These are phyloP conservation scores for Venustaconcha ellipsiformis DNA, from an alignment of 1,140 invertebrate genomes.

Conservation along the genomic window DNA sequence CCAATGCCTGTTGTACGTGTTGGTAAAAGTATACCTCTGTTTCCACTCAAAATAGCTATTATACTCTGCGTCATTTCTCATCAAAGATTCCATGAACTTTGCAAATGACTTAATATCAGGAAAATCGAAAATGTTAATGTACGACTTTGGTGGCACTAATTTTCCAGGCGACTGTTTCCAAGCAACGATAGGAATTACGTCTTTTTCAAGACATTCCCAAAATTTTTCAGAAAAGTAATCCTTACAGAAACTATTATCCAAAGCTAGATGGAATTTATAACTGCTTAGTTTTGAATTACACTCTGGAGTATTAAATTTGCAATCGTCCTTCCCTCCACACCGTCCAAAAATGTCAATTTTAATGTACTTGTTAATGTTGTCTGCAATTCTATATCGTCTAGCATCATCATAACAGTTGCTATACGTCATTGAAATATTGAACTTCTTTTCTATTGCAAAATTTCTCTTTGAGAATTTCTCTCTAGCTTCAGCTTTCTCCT, in stretches of 20 bases:
- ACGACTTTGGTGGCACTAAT: background rate
- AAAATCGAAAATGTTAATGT: conserved; percentile 11
- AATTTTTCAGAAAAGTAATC: conserved; percentile 16
- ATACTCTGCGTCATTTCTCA: background rate
- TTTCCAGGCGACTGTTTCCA: conserved; percentile 7
- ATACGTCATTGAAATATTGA: conserved; percentile 3
- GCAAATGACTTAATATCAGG: conserved; percentile 2
- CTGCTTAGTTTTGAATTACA: background rate
- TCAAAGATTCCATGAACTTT: background rate
- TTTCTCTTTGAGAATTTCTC: background rate
- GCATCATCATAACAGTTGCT: conserved; percentile 15
- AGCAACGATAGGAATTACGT: conserved; percentile 2
- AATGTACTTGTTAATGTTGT: conserved; percentile 3
- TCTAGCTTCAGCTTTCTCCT: background rate
- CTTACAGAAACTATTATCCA: conserved; percentile 17
- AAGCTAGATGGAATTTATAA: conserved; percentile 11
- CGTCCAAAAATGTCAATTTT: conserved; percentile 8
- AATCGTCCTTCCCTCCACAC: conserved; percentile 5
- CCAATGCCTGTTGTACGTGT: background rate
- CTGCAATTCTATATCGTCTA: background rate
- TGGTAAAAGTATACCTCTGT: background rate
- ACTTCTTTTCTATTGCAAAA: background rate
- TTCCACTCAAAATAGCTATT: conserved; percentile 11
- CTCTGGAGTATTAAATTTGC: background rate
- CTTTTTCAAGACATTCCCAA: background rate